Conservation (phyloP, 2,113 vertebrate genomes). For the Taurulus bubalis region DNA sequence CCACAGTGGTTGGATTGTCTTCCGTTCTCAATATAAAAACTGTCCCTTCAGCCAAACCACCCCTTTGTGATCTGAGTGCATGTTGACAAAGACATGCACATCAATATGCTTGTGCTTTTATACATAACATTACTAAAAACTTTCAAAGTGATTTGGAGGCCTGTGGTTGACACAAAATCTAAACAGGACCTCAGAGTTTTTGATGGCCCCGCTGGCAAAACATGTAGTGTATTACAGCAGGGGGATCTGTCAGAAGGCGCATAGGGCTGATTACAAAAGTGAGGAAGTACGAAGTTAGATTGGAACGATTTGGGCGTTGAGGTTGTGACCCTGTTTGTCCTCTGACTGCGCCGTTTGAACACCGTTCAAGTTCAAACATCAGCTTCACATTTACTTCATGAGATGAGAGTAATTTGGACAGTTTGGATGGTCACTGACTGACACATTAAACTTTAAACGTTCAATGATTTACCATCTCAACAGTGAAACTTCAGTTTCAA, state of each 20-base stretch:
- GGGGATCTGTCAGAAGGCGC: conserved; percentile 60
- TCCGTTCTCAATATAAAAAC: conserved; percentile 77
- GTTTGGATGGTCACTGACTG: conserved; percentile 5
- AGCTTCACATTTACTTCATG: background rate
- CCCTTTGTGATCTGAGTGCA: conserved; percentile 67
- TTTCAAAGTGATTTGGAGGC: conserved; percentile 77
- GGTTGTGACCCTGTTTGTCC: conserved; percentile 63
- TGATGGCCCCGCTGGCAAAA: conserved; percentile 70
- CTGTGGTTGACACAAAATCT: conserved; percentile 75
- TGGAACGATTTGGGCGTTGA: conserved; percentile 40
- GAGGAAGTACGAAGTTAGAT: conserved; percentile 43
- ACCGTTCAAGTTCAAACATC: conserved; percentile 28
- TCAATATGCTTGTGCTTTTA: conserved; percentile 74
- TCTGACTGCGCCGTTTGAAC: conserved; percentile 42
- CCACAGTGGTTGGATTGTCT: conserved; percentile 75
- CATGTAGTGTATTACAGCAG: conserved; percentile 49
- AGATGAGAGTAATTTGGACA: conserved; percentile 1
- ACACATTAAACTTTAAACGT: background rate
- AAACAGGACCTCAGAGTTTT: conserved; percentile 71
- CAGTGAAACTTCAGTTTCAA: conserved; percentile 45
- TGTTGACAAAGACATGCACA: conserved; percentile 82
- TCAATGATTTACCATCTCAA: conserved; percentile 1
- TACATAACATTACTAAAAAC: conserved; percentile 73
- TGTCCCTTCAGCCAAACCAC: conserved; percentile 77
- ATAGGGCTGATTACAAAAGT: conserved; percentile 64